phyloP scores from a whole-genome alignment of 2,888 invertebrate genomes.

The Dryocosmus kuriphilus region DNA sequence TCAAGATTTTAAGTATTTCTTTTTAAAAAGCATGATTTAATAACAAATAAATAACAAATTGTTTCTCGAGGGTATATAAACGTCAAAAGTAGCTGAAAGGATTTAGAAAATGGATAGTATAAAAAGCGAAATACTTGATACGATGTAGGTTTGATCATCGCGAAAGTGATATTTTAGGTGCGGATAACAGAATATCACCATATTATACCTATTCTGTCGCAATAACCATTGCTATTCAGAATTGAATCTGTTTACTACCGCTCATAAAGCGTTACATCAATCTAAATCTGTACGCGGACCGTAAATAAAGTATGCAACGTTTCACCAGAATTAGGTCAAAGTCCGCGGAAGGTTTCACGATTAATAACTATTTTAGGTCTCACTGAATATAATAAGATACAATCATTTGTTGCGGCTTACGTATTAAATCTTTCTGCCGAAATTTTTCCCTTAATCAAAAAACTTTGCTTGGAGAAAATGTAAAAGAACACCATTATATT shows the following conservation, averaged over 20 bases:
- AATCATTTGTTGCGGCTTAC: not conserved
- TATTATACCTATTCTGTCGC: not conserved
- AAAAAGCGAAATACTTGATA: not conserved
- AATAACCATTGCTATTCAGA: not conserved
- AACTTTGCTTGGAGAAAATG: not conserved
- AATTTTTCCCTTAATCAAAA: not conserved
- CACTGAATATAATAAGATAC: no score
- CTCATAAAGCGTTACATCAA: conserved; percentile 1
- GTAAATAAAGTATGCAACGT: not conserved
- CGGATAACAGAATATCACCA: conserved; percentile 4
- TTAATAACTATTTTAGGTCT: not conserved
- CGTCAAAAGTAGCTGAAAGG: not conserved
- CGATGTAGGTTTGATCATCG: not conserved
- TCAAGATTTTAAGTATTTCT: not conserved
- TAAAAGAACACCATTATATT: not conserved
- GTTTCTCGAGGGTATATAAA: no score
- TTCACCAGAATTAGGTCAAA: not conserved
- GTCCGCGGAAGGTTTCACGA: not conserved
- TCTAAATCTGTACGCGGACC: not conserved
- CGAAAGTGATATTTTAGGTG: not conserved
- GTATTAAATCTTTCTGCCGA: not conserved
- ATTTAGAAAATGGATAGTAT: not conserved
- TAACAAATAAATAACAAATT: no score
- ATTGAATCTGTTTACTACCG: conserved; percentile 11
- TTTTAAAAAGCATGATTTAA: not conserved